Evolutionary conservation across 2,888 invertebrate species (phyloP).

Genomic region (Orchestes rusci): DNA sequence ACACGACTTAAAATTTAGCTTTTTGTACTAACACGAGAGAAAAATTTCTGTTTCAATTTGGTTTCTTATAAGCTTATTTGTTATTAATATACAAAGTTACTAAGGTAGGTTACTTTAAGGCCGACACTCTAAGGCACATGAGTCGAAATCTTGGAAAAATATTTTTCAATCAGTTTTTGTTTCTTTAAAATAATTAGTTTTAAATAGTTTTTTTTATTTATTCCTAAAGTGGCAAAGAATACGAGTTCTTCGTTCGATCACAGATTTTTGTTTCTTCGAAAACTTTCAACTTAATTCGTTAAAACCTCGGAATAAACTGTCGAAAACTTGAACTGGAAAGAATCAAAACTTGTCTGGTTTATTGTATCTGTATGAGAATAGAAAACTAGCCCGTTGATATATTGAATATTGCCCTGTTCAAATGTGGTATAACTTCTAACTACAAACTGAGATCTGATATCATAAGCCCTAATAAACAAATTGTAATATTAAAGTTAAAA

Average conservation of each 20-base stretch:
- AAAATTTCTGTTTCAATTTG: conserved; percentile 27
- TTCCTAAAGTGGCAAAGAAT: conserved; percentile 35
- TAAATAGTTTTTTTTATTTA: conserved; percentile 29
- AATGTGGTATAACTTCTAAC: conserved; percentile 29
- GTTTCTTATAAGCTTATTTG: conserved; percentile 33
- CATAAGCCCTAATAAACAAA: conserved; percentile 30
- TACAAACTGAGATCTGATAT: conserved; percentile 27
- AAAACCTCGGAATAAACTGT: conserved; percentile 15
- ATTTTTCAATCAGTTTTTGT: conserved; percentile 31
- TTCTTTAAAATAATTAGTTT: conserved; percentile 28
- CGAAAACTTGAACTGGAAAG: conserved; percentile 23
- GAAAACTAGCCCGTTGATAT: conserved; percentile 35
- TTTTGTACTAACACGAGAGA: conserved; percentile 25
- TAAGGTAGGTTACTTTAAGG: conserved; percentile 39
- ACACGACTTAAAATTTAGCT: conserved; percentile 25
- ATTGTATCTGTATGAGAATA: conserved; percentile 27
- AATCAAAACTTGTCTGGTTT: conserved; percentile 23
- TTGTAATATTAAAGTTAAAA: conserved; percentile 30
- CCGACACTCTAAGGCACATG: conserved; percentile 46
- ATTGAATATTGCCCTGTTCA: conserved; percentile 32
- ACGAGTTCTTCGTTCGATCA: conserved; percentile 32
- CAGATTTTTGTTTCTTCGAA: conserved; percentile 36
- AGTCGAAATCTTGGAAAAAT: conserved; percentile 43
- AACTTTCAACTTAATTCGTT: conserved; percentile 18
- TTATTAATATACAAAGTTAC: conserved; percentile 42